Base-by-base conservation (phyloP, 2,797 vertebrate species). In the Hoplostethus mediterraneus region DNA sequence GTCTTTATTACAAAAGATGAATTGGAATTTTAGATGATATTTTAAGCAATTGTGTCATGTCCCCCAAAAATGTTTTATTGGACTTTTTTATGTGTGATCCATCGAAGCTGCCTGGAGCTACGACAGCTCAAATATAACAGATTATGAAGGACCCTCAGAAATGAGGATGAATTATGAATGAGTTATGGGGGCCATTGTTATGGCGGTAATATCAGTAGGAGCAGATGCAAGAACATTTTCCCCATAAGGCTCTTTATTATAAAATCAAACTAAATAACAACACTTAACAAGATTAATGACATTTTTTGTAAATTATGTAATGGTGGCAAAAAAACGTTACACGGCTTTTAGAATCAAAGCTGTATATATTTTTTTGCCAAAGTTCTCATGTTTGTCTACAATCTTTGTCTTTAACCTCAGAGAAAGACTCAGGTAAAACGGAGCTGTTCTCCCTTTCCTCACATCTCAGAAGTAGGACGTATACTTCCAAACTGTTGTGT, bases 1-100 rank as follows among this genome's bases (percentile, higher is more conserved):
- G 25, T 71, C 63, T 90, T 90, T 90, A 90, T 84, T 90, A 81
- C 44, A 82, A 84, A 84, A 86, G 67, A 75, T 67, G 54, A 84
- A 67, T 61, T 68, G 21, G 62, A 76, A 48, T 67, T 75, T 59
- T 40, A 59, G 33, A 57, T 52, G 38, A 31, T 63, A 63, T 59
- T 73, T 81, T 36, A 52, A 73, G 30, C 52, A 70, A 38, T 2
- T 79, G 55, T 74, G 55, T 73, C 42, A 77, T 16, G 16, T 76
- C n/a, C 48, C 28, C 14, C 74, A 59, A 21, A 12, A 13, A 54
- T 14, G 16, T 47, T 71, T 67, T 38, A 49, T 31, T 36, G 38
- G 31, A 14, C 31, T 67, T 57, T 73, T 61, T 40, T 6, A 75
- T 54, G 38, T 72, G 36, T 47, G 54, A 72, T 75, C 21, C 11